Evolutionary conservation across 92 coral and sea anemone genomes (phyloP).

Genomic region (Porites lobata): DNA sequence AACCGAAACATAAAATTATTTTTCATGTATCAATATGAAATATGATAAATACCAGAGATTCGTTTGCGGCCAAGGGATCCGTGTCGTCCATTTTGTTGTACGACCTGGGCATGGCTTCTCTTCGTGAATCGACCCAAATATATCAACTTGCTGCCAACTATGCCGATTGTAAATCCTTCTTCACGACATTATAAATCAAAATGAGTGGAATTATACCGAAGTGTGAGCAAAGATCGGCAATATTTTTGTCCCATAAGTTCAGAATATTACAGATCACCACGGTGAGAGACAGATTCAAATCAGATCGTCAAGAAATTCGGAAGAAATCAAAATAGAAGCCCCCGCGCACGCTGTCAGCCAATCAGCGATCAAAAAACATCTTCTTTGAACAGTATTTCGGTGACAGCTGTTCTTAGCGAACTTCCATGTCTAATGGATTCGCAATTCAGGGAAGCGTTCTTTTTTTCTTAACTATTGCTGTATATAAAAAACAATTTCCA

Average conservation of each 20-base stretch:
- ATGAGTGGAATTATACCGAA: constrained; percentile 21
- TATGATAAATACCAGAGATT: constrained; percentile 86
- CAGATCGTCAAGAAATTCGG: constrained; percentile 45
- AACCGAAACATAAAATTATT: constrained; percentile 7
- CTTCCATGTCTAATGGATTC: neutral
- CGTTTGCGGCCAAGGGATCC: constrained; percentile 90
- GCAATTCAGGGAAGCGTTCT: constrained; percentile 4
- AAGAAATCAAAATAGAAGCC: constrained; percentile 54
- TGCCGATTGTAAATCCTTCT: constrained; percentile 30
- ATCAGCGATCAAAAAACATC: constrained; percentile 39
- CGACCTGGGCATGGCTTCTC: constrained; percentile 46
- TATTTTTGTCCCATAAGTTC: constrained; percentile 42
- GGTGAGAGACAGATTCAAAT: constrained; percentile 43
- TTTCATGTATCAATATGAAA: constrained; percentile 2
- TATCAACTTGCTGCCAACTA: constrained; percentile 20
- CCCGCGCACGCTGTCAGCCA: constrained; percentile 49
- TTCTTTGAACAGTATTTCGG: constrained; percentile 18
- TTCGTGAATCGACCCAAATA: neutral
- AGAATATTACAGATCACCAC: constrained; percentile 40
- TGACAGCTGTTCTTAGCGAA: constrained; percentile 53
- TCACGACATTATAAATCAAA: constrained; percentile 34
- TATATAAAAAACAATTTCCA: neutral
- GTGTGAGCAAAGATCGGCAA: constrained; percentile 8
- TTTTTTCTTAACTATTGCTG: neutral
- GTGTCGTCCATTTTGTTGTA: constrained; percentile 89